phyloP scores from a whole-genome alignment of 2,888 invertebrate genomes.

The Ochropacha duplaris region DNA sequence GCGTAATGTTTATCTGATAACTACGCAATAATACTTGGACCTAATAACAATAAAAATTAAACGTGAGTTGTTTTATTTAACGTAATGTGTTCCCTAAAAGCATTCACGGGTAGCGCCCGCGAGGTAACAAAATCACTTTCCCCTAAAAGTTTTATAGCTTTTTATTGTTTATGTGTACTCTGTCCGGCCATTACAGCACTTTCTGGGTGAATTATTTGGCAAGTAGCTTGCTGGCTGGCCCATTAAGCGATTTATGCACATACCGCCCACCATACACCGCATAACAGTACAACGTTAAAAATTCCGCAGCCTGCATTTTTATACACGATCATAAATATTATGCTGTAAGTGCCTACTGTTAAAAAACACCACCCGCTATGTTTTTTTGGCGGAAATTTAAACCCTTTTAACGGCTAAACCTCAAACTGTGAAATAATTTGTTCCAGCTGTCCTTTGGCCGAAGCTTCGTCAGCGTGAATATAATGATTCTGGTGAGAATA shows the following conservation, averaged over 20 bases:
- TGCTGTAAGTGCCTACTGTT: neutral
- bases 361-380: neutral
- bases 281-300: conserved; percentile 33
- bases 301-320: conserved; percentile 25
- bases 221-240: conserved; percentile 55
- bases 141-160: conserved; percentile 59
- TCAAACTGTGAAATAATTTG: neutral
- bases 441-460: neutral
- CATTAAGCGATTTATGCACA: conserved; percentile 69
- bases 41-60: conserved; percentile 4
- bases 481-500: neutral
- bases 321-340: conserved; percentile 9
- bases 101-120: conserved; percentile 20
- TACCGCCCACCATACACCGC: conserved; percentile 32
- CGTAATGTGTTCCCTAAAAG: conserved; percentile 19
- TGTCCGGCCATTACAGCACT: conserved; percentile 63
- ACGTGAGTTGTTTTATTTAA: conserved; percentile 11
- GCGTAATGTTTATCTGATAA: neutral
- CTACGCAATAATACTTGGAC: neutral
- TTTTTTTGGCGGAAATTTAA: neutral
- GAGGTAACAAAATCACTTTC: conserved; percentile 52
- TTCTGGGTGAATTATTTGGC: conserved; percentile 73
- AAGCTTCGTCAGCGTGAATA: neutral
- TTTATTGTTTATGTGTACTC: conserved; percentile 70
- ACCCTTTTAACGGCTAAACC: neutral